Conservation (phyloP, 2,888 invertebrate species). For the Caenorhabditis parvicauda region DNA sequence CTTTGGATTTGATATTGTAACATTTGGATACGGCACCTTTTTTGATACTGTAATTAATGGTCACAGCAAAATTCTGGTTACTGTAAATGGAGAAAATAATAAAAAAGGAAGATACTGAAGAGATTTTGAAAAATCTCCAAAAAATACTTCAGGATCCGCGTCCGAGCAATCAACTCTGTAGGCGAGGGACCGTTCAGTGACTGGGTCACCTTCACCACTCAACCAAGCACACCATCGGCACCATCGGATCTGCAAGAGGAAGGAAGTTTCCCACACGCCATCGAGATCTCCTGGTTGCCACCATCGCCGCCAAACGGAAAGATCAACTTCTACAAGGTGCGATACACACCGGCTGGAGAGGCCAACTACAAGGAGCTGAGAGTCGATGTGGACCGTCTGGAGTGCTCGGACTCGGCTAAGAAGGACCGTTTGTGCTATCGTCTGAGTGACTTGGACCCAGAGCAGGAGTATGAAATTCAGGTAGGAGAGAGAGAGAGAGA, state of each 20-base stretch:
- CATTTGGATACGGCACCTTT: too few relatives aligned
- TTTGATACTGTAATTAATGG: too few relatives aligned
- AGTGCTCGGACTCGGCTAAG: constrained; percentile 55
- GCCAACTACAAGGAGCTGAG: constrained; percentile 56
- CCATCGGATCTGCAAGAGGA: constrained; percentile 60
- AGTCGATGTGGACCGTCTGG: constrained; percentile 53
- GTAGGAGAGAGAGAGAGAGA: too few relatives aligned
- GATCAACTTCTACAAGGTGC: constrained; percentile 60
- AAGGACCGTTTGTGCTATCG: constrained; percentile 62
- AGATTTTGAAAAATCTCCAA: not conserved
- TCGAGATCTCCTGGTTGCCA: constrained; percentile 61
- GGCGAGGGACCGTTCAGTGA: constrained; percentile 61
- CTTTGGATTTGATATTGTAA: too few relatives aligned
- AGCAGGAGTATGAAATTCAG: constrained; percentile 60
- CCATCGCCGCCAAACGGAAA: constrained; percentile 61
- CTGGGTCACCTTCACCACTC: constrained; percentile 56
- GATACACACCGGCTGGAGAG: constrained; percentile 54
- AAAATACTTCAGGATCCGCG: constrained; percentile 40
- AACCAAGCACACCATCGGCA: constrained; percentile 53
- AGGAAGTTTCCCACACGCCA: constrained; percentile 53
- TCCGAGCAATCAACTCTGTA: constrained; percentile 55
- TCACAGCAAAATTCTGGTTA: too few relatives aligned
- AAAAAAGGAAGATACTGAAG: not conserved
- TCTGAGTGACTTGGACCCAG: constrained; percentile 59
- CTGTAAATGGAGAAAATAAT: not conserved